Evolutionary conservation across 2,888 invertebrate genomes (phyloP).

Genomic region (Tenthredo amoena): DNA sequence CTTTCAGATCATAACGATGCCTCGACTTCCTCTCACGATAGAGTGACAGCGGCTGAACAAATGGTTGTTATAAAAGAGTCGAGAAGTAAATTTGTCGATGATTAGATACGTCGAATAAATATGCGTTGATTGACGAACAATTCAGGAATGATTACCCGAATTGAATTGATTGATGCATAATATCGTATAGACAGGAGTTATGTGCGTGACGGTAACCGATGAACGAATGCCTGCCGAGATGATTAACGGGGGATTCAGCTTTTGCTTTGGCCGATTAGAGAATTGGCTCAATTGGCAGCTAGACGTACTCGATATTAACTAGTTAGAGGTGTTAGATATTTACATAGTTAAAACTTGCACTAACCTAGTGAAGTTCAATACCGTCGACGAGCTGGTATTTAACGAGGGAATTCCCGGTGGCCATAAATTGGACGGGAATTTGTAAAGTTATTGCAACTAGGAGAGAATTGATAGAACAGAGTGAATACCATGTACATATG

Average conservation of each 20-base stretch:
- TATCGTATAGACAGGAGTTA: background rate
- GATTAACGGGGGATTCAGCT: slow-evolving; percentile 1
- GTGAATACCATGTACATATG: slow-evolving; percentile 10
- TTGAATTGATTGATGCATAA: background rate
- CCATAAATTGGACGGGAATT: slow-evolving; percentile 35
- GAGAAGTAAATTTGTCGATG: background rate
- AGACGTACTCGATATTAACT: slow-evolving; percentile 36
- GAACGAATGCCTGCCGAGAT: background rate
- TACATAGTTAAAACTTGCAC: slow-evolving; percentile 38
- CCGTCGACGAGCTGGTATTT: slow-evolving; percentile 36
- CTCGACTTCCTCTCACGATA: background rate
- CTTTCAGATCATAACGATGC: background rate
- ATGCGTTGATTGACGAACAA: background rate
- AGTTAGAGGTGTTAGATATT: slow-evolving; percentile 41
- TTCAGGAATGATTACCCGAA: background rate
- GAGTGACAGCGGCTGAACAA: background rate
- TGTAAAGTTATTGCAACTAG: slow-evolving; percentile 41
- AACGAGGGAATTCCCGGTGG: slow-evolving; percentile 40
- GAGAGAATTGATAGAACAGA: slow-evolving; percentile 16
- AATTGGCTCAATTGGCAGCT: background rate
- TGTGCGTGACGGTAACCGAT: background rate
- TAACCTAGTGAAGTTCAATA: slow-evolving; percentile 17
- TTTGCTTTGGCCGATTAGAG: background rate
- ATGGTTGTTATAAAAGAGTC: background rate
- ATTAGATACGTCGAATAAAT: background rate